Conservation (phyloP, 2,888 invertebrate genomes). For the Apodemia duryi region DNA sequence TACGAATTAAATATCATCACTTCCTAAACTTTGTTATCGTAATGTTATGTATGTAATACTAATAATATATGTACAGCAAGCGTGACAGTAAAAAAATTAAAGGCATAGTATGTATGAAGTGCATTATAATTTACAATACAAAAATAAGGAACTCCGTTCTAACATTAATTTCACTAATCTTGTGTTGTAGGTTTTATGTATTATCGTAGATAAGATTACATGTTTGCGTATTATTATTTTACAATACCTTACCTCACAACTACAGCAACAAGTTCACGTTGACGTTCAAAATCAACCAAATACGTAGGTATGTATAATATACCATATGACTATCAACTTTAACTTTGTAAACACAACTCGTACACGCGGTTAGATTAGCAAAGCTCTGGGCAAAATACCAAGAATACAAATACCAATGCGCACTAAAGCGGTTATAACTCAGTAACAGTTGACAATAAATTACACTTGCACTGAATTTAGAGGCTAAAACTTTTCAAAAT, state of each 20-base stretch:
- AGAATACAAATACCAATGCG: neutral
- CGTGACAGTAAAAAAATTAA: too few relatives aligned
- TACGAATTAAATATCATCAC: too few relatives aligned
- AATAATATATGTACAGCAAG: too few relatives aligned
- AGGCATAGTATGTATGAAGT: too few relatives aligned
- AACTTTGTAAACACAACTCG: slow-evolving; percentile 63
- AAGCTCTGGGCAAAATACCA: slow-evolving; percentile 1
- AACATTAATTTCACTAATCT: neutral
- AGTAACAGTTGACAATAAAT: slow-evolving; percentile 20
- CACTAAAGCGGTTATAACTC: neutral
- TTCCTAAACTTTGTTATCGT: too few relatives aligned
- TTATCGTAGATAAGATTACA: slow-evolving; percentile 10
- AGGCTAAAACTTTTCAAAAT: slow-evolving; percentile 54
- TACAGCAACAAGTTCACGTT: slow-evolving; percentile 60
- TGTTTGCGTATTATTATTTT: neutral
- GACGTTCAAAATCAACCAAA: slow-evolving; percentile 24
- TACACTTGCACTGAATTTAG: slow-evolving; percentile 24
- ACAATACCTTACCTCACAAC: neutral
- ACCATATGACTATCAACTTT: slow-evolving; percentile 49
- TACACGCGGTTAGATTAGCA: slow-evolving; percentile 31
- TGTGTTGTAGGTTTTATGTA: neutral
- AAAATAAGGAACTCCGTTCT: neutral
- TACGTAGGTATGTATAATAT: slow-evolving; percentile 25
- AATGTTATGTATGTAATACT: too few relatives aligned
- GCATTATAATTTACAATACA: neutral